These are phyloP conservation scores for Prochilodus magdalenae DNA, from an alignment of 2,113 vertebrate species.

Conservation along the genomic window DNA sequence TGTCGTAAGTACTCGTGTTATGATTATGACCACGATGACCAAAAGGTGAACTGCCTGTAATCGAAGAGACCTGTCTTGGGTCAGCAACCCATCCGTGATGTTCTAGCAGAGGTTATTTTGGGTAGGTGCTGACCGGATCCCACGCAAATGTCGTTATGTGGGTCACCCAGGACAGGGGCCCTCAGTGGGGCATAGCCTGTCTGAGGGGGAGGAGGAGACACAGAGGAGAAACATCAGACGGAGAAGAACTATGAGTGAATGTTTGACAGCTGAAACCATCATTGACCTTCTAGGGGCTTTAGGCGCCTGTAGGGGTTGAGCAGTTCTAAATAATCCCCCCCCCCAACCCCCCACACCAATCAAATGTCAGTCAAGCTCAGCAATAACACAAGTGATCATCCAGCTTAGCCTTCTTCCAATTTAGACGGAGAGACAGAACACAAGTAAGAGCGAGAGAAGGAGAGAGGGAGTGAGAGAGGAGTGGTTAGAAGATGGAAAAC, in stretches of 20 bases:
- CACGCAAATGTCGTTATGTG: slow-evolving; percentile 58
- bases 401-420: slow-evolving; percentile 71
- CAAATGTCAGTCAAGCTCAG: slow-evolving; percentile 80
- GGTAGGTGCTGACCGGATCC: slow-evolving; percentile 53
- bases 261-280: slow-evolving; percentile 73
- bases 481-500: not conserved
- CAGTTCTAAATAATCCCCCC: slow-evolving; percentile 74
- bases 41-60: slow-evolving; percentile 2
- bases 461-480: slow-evolving; percentile 57
- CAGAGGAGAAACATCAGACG: slow-evolving; percentile 62
- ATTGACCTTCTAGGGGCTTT: slow-evolving; percentile 75
- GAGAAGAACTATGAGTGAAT: slow-evolving; percentile 61
- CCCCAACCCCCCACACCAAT: slow-evolving; percentile 49
- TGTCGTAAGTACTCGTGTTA: not conserved
- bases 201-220: slow-evolving; percentile 41
- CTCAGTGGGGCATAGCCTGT: slow-evolving; percentile 49
- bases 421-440: slow-evolving; percentile 50
- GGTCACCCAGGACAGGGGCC: slow-evolving; percentile 59
- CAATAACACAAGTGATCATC: slow-evolving; percentile 72
- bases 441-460: slow-evolving; percentile 37
- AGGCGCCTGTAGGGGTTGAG: slow-evolving; percentile 71
- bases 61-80: slow-evolving; percentile 12
- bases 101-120: slow-evolving; percentile 47
- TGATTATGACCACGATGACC: not conserved
- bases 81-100: slow-evolving; percentile 20